phyloP scores from a whole-genome alignment of 2,113 vertebrate species.

The Hemiprocne comata region DNA sequence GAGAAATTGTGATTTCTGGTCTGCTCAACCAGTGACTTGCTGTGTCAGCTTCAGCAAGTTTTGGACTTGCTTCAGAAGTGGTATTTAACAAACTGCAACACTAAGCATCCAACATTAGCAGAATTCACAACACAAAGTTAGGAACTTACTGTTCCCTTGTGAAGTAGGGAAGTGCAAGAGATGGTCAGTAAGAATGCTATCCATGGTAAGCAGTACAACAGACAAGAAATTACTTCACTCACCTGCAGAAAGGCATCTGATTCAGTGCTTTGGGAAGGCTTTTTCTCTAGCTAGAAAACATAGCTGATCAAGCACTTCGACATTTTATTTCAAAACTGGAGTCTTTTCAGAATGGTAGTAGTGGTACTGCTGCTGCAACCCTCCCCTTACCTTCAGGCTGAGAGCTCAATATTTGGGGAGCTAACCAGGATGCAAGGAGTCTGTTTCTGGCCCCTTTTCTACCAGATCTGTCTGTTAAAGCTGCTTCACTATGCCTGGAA shows the following conservation, averaged over 20 bases:
- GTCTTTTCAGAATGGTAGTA: background rate
- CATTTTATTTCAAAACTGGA: background rate
- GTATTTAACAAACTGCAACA: background rate
- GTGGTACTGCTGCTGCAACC: background rate
- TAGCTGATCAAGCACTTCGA: background rate
- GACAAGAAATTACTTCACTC: background rate
- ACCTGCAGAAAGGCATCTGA: background rate
- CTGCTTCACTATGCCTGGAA: background rate
- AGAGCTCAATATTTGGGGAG: background rate
- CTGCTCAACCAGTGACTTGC: slow-evolving; percentile 26
- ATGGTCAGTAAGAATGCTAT: background rate
- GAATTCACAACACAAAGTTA: background rate
- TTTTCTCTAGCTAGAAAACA: background rate
- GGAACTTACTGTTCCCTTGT: background rate
- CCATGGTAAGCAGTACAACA: accelerated
- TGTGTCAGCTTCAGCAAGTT: slow-evolving; percentile 12
- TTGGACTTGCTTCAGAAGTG: background rate
- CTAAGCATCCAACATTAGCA: background rate
- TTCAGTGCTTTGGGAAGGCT: background rate
- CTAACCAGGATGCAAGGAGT: background rate
- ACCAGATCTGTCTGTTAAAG: background rate
- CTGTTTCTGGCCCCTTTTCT: background rate
- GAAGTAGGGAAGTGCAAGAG: background rate
- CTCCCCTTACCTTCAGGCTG: background rate
- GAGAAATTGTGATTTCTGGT: slow-evolving; percentile 36